A percentile compares a stretch with the other conserved stretches of the same genome.
phyloP scores from a whole-genome alignment of 1,140 invertebrate genomes.

The Anastrepha ludens region DNA sequence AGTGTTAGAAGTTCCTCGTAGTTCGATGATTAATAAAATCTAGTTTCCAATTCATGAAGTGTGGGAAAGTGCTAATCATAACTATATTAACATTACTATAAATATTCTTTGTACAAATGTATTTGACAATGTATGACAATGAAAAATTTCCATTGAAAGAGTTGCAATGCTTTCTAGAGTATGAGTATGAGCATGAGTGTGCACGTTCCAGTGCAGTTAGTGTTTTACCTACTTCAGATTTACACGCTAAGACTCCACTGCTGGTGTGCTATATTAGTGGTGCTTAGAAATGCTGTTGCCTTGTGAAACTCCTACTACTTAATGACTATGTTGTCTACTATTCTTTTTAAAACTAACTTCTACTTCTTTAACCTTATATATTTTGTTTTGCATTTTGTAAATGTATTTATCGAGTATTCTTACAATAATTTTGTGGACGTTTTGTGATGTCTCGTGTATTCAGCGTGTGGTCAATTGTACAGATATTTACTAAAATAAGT shows the following conservation, averaged over 20 bases:
- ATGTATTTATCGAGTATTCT: constrained; percentile 36
- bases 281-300: not conserved
- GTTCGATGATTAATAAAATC: no score
- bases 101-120: not conserved
- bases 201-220: no score
- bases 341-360: not conserved
- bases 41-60: not conserved
- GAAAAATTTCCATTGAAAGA: no score
- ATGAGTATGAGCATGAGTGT: no score
- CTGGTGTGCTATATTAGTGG: not conserved
- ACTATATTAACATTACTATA: not conserved
- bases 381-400: not conserved
- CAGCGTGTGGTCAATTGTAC: constrained; percentile 49
- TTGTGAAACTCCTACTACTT: not conserved
- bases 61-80: not conserved
- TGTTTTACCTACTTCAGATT: no score
- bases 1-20: no score
- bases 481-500: constrained; percentile 53
- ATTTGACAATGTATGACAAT: not conserved
- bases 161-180: no score
- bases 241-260: no score
- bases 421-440: constrained; percentile 50
- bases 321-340: not conserved
- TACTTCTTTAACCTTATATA: not conserved
- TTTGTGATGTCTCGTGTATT: constrained; percentile 46